Evolutionary conservation across 2,888 invertebrate species (phyloP).

Genomic region (Psylliodes chrysocephalus): DNA sequence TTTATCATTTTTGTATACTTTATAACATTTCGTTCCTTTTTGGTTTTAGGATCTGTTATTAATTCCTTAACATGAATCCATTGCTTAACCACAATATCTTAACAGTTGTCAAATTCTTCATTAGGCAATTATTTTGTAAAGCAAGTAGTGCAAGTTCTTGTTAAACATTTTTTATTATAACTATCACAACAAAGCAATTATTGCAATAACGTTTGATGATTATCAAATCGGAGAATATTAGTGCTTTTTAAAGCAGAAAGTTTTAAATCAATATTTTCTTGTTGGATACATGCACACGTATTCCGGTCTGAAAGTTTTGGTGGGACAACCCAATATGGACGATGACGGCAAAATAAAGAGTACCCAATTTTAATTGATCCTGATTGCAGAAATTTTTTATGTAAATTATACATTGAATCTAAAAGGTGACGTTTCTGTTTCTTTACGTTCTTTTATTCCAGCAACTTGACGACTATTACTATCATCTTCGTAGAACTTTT

Average conservation of each 20-base stretch:
- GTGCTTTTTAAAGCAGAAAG: conserved; percentile 10
- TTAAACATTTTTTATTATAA: neutral
- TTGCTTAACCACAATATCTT: neutral
- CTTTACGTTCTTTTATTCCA: neutral
- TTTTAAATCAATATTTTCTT: conserved; percentile 10
- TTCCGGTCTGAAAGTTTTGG: neutral
- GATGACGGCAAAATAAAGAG: neutral
- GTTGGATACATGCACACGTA: conserved; percentile 2
- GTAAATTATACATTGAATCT: neutral
- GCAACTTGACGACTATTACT: neutral
- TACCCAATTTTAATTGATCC: neutral
- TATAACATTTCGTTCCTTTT: too few species aligned
- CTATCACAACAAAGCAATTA: neutral
- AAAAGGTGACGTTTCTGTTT: neutral
- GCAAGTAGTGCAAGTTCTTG: conserved; percentile 2
- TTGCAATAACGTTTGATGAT: neutral
- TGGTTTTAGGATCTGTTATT: too few species aligned
- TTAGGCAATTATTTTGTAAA: neutral
- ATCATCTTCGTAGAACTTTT: conserved; percentile 2
- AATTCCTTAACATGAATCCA: too few species aligned
- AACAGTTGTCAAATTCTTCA: conserved; percentile 9
- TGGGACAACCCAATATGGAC: conserved; percentile 9
- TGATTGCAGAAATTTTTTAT: neutral
- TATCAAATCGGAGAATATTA: neutral
- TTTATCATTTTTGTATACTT: too few species aligned